Evolutionary conservation across 2,888 invertebrate species (phyloP), one percentile per base, ranked within the genome.

Genomic region (Dolomedes plantarius): DNA sequence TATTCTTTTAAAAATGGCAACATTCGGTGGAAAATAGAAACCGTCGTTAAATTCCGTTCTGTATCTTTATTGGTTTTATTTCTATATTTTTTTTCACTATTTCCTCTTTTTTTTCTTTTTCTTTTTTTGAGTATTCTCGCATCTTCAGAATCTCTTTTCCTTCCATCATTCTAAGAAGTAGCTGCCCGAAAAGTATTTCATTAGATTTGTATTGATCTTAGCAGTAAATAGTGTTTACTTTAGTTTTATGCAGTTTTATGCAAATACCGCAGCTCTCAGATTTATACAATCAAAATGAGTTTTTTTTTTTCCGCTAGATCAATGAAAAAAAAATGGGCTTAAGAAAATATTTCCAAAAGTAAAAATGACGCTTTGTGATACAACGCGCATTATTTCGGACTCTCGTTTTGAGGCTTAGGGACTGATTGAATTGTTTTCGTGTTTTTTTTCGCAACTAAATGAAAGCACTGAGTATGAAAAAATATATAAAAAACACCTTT

Each of bases 1-100:
- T 56, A 56, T 56, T 56, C 56, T 56, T 23, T 56, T 23, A 56
- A 56, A 56, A 56, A 56, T 56, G 56, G 56, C 56, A 23, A 56
- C 56, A 56, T 56, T 56, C 56, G 23, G 23, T 56, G 56, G 56
- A 56, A 56, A 56, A 56, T 56, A 56, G 56, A 56, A 56, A 23
- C 56, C 23, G 23, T 56, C 56, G 56, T 56, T 56, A 56, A 56
- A 56, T 23, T 56, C 56, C 5, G 56, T 16, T 56, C 5, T 16
- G 23, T 23, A 56, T 56, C 19, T 56, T 56, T 56, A 56, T 56
- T 56, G 56, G 56, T 56, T 56, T 56, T 56, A 56, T 56, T 56
- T 56, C 23, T 23, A 16, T 56, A 46, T 46, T 46, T 46, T 46
- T 46, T 56, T 23, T 56, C 11, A 3, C 3, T 23, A 56, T 16